Conservation (phyloP, 1,140 invertebrate species). For the Trichoplusia ni region DNA sequence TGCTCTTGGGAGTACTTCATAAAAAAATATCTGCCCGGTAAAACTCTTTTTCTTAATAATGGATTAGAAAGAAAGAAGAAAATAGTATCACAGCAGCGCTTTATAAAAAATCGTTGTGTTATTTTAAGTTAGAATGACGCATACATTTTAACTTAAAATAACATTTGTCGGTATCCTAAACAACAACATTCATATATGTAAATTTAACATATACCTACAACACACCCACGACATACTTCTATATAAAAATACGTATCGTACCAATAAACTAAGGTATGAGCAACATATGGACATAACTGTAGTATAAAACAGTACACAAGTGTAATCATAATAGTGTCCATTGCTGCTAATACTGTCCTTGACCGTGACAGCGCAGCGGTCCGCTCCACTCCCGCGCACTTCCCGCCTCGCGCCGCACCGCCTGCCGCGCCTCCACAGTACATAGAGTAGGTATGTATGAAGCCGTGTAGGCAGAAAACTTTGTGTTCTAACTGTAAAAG, state of each 20-base stretch:
- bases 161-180: too few relatives aligned
- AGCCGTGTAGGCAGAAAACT: background rate
- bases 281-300: constrained; percentile 26
- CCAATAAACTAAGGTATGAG: constrained; percentile 10
- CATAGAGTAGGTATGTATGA: too few relatives aligned
- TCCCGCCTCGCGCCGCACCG: constrained; percentile 25
- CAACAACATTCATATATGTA: too few relatives aligned
- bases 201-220: background rate
- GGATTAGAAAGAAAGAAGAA: too few relatives aligned
- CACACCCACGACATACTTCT: background rate
- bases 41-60: too few relatives aligned
- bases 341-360: constrained; percentile 60
- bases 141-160: too few relatives aligned
- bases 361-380: constrained; percentile 60
- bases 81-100: too few relatives aligned
- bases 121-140: too few relatives aligned
- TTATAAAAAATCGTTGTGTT: too few relatives aligned
- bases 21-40: too few relatives aligned
- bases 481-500: background rate
- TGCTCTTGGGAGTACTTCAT: too few relatives aligned
- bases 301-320: constrained; percentile 13
- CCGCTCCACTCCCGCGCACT: constrained; percentile 43
- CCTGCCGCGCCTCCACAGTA: constrained; percentile 15
- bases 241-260: background rate
- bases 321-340: constrained; percentile 45